phyloP scores from a whole-genome alignment of 1,140 invertebrate species.

The Prorops nasuta region DNA sequence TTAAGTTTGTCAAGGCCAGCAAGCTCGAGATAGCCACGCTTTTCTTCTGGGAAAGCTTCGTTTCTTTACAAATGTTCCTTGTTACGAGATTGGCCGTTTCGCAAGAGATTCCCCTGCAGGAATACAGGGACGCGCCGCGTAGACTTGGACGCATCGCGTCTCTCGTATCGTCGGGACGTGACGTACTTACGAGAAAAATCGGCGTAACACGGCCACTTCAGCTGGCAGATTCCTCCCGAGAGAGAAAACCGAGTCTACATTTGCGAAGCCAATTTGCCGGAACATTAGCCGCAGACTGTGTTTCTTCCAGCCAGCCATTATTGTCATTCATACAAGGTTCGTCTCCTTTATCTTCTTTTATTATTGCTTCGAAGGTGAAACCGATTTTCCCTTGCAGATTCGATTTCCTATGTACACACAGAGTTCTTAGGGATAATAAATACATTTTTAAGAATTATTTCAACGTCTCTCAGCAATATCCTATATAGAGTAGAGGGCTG shows the following conservation, averaged over 20 bases:
- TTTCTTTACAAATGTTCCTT: constrained; percentile 13
- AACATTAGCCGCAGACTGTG: constrained; percentile 48
- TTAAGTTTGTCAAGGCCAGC: too few relatives aligned
- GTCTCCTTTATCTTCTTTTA: constrained; percentile 3
- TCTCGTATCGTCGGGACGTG: constrained; percentile 36
- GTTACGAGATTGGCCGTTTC: constrained; percentile 7
- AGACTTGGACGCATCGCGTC: too few relatives aligned
- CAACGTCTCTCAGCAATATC: too few relatives aligned
- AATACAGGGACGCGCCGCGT: too few relatives aligned
- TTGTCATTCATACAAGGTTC: too few relatives aligned
- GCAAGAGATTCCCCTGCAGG: too few relatives aligned
- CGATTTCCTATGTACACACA: too few relatives aligned
- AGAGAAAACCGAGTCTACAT: constrained; percentile 37
- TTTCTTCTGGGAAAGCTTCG: too few relatives aligned
- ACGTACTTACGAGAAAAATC: constrained; percentile 39
- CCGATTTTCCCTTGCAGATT: constrained; percentile 3
- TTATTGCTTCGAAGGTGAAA: neutral
- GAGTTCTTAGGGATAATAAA: too few relatives aligned
- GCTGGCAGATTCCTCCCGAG: constrained; percentile 41
- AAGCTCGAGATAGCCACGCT: too few relatives aligned
- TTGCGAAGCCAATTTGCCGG: constrained; percentile 49
- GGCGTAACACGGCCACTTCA: constrained; percentile 18
- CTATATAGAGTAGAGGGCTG: too few relatives aligned
- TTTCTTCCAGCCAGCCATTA: constrained; percentile 28
- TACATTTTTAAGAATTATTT: too few relatives aligned